Percentiles rank a stretch among this genome's conserved stretches.
phyloP scores from a whole-genome alignment of 2,888 invertebrate species.

The Melanargia galathea region DNA sequence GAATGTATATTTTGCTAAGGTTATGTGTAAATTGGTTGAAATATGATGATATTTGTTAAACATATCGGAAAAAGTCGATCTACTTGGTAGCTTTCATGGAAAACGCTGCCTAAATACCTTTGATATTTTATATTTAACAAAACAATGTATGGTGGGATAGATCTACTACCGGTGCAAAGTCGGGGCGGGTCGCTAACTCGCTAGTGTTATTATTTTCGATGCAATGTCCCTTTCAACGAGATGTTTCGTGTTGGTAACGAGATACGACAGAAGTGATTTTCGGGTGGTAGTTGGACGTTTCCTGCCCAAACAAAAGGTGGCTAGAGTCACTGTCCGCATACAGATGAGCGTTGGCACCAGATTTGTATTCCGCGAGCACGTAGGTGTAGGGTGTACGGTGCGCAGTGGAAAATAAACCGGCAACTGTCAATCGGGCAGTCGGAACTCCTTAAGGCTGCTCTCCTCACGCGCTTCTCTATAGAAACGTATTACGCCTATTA shows the following conservation, averaged over 20 bases:
- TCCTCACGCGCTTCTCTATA: too few relatives aligned
- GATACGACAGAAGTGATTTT: constrained; percentile 67
- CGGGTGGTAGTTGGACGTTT: constrained; percentile 72
- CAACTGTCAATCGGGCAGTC: constrained; percentile 72
- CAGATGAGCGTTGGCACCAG: constrained; percentile 58
- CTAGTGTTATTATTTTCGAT: constrained; percentile 49
- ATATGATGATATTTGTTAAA: too few relatives aligned
- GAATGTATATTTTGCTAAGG: too few relatives aligned
- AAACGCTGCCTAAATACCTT: too few relatives aligned
- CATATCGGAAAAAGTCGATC: too few relatives aligned
- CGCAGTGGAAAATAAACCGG: constrained; percentile 70
- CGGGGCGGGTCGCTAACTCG: too few relatives aligned
- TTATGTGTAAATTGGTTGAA: too few relatives aligned
- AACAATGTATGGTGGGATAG: too few relatives aligned
- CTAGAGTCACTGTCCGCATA: constrained; percentile 67
- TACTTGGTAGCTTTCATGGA: too few relatives aligned
- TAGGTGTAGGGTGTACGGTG: constrained; percentile 49
- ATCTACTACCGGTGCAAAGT: too few relatives aligned
- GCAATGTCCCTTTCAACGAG: constrained; percentile 51
- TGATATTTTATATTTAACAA: too few relatives aligned
- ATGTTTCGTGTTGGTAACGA: constrained; percentile 54
- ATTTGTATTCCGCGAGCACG: constrained; percentile 61
- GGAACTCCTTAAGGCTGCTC: constrained; percentile 74
- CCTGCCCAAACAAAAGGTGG: constrained; percentile 80
- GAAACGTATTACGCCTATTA: too few relatives aligned